Evolutionary conservation across 1,140 invertebrate species (phyloP).

Genomic region (Brachionus plicatilis): DNA sequence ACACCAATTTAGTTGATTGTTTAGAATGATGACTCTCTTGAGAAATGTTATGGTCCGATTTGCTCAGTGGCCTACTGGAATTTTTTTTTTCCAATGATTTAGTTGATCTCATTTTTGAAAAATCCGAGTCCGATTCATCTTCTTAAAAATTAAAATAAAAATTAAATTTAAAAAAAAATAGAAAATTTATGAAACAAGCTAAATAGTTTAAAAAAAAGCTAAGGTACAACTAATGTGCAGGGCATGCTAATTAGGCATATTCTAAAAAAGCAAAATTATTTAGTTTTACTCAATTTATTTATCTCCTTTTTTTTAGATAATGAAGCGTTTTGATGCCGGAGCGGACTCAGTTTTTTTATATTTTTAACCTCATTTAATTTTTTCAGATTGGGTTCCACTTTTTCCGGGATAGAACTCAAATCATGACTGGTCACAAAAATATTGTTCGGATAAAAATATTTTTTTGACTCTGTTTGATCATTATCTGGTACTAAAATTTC

Average conservation of each 20-base stretch:
- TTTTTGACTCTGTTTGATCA: neutral
- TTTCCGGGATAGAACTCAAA: neutral
- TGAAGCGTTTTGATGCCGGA: neutral
- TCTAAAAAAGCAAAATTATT: neutral
- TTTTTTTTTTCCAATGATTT: neutral
- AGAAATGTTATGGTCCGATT: neutral
- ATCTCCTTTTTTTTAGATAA: neutral
- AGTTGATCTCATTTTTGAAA: neutral
- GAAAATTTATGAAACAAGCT: too few species aligned
- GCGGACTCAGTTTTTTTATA: neutral
- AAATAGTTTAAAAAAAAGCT: too few species aligned
- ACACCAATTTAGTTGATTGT: neutral
- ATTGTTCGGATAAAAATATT: neutral
- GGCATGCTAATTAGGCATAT: neutral
- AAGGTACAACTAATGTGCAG: neutral
- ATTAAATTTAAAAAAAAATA: neutral
- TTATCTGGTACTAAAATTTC: neutral
- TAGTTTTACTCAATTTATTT: neutral
- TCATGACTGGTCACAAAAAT: neutral
- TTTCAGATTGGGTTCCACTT: neutral
- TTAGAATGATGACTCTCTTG: neutral
- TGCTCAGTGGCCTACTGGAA: neutral
- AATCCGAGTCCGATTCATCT: neutral
- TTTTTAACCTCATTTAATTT: neutral
- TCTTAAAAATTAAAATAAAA: neutral